Conservation (phyloP, 2,113 vertebrate genomes). For the Tricholaema leucomelas region DNA sequence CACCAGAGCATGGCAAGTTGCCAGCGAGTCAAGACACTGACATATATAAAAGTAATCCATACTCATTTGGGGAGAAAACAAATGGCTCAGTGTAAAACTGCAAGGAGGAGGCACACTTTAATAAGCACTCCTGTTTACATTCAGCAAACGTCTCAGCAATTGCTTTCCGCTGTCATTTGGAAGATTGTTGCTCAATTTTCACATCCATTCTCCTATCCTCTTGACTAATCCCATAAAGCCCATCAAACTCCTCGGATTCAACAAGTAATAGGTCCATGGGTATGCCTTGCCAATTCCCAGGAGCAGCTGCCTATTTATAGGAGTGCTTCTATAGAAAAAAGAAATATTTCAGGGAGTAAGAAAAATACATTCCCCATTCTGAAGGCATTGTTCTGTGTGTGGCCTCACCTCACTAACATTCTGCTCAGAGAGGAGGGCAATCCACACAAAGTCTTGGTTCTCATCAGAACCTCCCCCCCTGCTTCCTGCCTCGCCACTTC, state of each 20-base stretch:
- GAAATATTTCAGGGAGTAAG: background rate
- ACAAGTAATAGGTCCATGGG: constrained; percentile 6
- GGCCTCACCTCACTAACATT: background rate
- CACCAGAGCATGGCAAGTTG: background rate
- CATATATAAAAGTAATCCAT: background rate
- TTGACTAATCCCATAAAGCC: background rate
- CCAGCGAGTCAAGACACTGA: background rate
- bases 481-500: constrained; percentile 2
- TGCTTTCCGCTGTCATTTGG: background rate
- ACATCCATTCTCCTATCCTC: background rate
- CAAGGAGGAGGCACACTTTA: background rate
- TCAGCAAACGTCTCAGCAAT: background rate
- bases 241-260: background rate
- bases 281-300: background rate
- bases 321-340: background rate
- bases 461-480: background rate
- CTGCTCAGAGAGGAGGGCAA: background rate
- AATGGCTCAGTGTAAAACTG: background rate
- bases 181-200: background rate
- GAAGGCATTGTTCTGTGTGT: background rate
- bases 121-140: background rate
- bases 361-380: background rate
- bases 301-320: background rate
- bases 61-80: background rate
- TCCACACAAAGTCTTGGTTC: background rate